phyloP scores from a whole-genome alignment of 2,113 vertebrate species.

The Stictonetta naevosa region DNA sequence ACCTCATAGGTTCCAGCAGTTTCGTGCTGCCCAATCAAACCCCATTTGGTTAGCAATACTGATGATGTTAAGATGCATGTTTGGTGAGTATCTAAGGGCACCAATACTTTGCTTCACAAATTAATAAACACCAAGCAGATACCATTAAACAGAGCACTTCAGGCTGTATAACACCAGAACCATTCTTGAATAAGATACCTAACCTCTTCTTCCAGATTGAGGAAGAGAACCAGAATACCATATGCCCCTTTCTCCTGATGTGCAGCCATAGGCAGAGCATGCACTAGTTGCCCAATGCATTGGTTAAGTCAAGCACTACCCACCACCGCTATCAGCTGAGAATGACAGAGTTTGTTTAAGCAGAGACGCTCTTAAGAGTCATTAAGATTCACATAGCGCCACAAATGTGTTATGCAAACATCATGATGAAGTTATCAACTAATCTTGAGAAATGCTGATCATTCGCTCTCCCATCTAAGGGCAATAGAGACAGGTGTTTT shows the following conservation, averaged over 20 bases:
- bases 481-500: neutral
- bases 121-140: neutral
- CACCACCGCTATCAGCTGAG: neutral
- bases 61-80: neutral
- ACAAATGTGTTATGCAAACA: neutral
- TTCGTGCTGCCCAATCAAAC: neutral
- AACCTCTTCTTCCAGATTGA: neutral
- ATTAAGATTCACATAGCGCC: rapidly evolving
- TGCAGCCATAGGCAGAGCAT: neutral
- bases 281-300: neutral
- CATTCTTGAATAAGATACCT: neutral
- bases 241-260: neutral
- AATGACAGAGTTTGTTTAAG: neutral
- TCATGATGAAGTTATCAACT: neutral
- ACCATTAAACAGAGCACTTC: neutral
- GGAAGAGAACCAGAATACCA: neutral
- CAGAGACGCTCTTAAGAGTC: neutral
- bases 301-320: neutral
- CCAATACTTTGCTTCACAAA: neutral
- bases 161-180: neutral
- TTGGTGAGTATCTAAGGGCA: neutral
- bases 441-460: neutral
- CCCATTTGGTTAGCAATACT: neutral
- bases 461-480: neutral
- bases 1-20: neutral